Evolutionary conservation across 2,113 vertebrate species (phyloP), one percentile per base, ranked within the genome.

Genomic region (Nibea coibor): DNA sequence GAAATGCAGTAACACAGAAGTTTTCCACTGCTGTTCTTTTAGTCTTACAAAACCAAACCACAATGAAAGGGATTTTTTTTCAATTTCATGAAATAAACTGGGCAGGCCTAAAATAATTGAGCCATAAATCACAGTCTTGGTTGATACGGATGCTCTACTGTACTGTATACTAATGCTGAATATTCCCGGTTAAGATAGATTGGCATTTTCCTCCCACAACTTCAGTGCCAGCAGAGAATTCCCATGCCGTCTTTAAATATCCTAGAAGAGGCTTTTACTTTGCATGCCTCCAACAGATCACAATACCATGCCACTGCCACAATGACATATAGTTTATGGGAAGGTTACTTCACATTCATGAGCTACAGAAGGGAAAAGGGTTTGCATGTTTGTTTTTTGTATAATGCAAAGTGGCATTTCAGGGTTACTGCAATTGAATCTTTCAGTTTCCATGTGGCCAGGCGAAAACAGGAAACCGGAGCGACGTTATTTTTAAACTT

Each of bases 161-260:
- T 64, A 35, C 62, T 81, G 45, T 53, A 53, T 39, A 11, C 20
- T 83, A 75, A 82, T 66, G 54, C 42, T 14, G 50, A 83, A 58
- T 63, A 81, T 82, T 85, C 63, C 69, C 16, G 39, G 75, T 77
- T 72, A 4, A 50, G n/a, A 78, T 22, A 78, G 20, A 73, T 75
- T 76, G 71, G 26, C 72, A 70, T 87, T 82, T 82, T 80, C 57
- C 50, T 69, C 26, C 78, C 79, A 56, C 53, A 72, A 69, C 53
- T 19, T 65, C 19, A 50, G 53, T 68, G 80, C 85, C 87, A 84
- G 68, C 63, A 31, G 58, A 93, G 75, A 90, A 83, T 94, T 93
- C 90, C 81, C 92, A 94, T 82, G 79, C 72, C 8, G 58, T 89
- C 91, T 92, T 92, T 86, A 94, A 94, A 95, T 94, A 94, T 89